Evolutionary conservation across 2,797 vertebrate species (phyloP).

Genomic region (Pitangus sulphuratus): DNA sequence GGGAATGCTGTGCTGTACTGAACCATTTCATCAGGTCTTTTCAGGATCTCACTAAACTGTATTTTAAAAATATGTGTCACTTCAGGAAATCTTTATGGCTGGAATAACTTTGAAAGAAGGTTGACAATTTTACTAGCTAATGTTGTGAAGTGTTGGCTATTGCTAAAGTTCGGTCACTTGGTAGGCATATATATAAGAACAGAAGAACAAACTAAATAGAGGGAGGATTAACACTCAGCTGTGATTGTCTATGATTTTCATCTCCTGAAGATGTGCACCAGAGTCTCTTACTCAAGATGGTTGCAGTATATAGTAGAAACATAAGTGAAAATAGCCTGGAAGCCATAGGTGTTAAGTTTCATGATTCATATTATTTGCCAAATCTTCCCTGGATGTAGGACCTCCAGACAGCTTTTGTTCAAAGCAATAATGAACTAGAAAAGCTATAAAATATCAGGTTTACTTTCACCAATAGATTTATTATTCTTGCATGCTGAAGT

Average conservation of each 20-base stretch:
- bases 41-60: slow-evolving; percentile 21
- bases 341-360: background rate
- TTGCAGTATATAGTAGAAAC: slow-evolving; percentile 3
- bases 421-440: slow-evolving; percentile 24
- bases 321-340: background rate
- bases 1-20: background rate
- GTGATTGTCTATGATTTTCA: background rate
- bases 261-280: background rate
- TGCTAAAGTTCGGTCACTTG: slow-evolving; percentile 20
- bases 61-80: slow-evolving; percentile 9
- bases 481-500: background rate
- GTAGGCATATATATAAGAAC: background rate
- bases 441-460: background rate
- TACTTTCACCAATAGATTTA: slow-evolving; percentile 16
- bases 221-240: slow-evolving; percentile 2
- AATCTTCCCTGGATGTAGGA: background rate
- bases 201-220: background rate
- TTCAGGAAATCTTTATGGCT: background rate
- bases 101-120: slow-evolving; percentile 31
- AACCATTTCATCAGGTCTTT: background rate
- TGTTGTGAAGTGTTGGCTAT: background rate
- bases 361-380: background rate
- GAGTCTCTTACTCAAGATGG: background rate
- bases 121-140: background rate
- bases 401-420: slow-evolving; percentile 36